Evolutionary conservation across 1,140 invertebrate genomes (phyloP).

Genomic region (Luehdorfia chinensis): DNA sequence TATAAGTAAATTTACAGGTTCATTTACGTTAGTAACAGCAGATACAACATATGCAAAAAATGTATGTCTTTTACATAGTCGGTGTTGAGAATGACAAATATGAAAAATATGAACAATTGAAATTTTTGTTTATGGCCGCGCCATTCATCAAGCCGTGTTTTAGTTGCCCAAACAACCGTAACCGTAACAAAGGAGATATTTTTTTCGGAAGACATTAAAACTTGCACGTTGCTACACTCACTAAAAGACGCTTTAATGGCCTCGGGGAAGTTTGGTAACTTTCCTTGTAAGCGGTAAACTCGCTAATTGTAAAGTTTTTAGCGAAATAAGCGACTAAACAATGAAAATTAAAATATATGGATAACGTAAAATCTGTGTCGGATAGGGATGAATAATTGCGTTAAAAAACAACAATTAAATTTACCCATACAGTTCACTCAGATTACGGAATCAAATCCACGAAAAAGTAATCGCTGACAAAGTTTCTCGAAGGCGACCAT

Average conservation of each 20-base stretch:
- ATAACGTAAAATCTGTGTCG: no score
- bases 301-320: slow-evolving; percentile 53
- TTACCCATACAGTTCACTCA: no score
- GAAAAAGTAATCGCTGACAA: no score
- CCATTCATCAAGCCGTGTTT: slow-evolving; percentile 26
- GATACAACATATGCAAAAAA: no score
- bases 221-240: slow-evolving; percentile 38
- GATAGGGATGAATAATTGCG: no score
- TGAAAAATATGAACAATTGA: slow-evolving; percentile 15
- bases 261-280: slow-evolving; percentile 38
- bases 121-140: slow-evolving; percentile 8
- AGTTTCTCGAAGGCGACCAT: no score
- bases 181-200: slow-evolving; percentile 31
- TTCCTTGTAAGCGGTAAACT: slow-evolving; percentile 45
- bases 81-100: slow-evolving; percentile 8
- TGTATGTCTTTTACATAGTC: no score
- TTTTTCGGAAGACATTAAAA: slow-evolving; percentile 50
- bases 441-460: no score
- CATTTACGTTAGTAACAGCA: no score
- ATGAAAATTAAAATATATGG: slow-evolving; percentile 18
- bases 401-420: no score
- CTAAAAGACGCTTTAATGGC: slow-evolving; percentile 50
- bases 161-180: slow-evolving; percentile 28
- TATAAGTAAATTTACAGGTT: no score
- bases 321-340: slow-evolving; percentile 20